Evolutionary conservation across 1,140 invertebrate genomes (phyloP), one percentile per base, ranked within the genome.

Genomic region (Gonioctena quinquepunctata): DNA sequence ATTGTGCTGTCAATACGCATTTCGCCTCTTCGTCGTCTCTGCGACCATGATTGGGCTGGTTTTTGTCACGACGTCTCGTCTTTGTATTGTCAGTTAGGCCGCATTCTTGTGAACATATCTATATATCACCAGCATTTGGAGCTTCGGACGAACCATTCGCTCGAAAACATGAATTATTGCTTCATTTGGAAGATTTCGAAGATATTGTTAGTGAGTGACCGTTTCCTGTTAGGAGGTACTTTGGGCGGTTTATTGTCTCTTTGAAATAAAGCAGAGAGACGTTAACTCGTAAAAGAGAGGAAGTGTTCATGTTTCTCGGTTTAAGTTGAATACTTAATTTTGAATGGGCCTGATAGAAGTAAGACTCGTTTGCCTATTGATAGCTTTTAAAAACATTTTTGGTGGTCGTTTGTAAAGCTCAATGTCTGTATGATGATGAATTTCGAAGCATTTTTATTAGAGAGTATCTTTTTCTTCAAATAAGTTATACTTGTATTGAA

Each of bases 1-100:
- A 74, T 74, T 74, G 69, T 71, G 59, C 72, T 74, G 72, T 74
- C 72, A 74, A 71, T 74, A 71, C 61, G 69, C 52, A 49, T 68
- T 68, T 69, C 63, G 62, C 56, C 59, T 66, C 60, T 48, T 54
- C 54, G 48, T 66, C 60, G 66, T 33, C 27, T 19, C 13, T 42
- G 22, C 68, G 61, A 33, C 54, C 69, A 60, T 71, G 72, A 74
- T 74, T 74, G 69, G 69, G 72, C 69, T 74, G 72, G 72, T 74
- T 74, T 74, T 74, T 74, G 72, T 74, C 69, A 74, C 69, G 69
- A 71, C 18, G 49, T 25, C 23, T 11, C 11, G 13, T 52, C 50
- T 74, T 69, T 69, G 69, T 69, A 68, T 66, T 71, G 69, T 74
- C 66, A 67, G 68, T 54, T 62, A 19, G 60, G 7, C 52, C 19